These are phyloP conservation scores for Lonchura striata DNA, from an alignment of 2,113 vertebrate genomes.

Conservation along the genomic window DNA sequence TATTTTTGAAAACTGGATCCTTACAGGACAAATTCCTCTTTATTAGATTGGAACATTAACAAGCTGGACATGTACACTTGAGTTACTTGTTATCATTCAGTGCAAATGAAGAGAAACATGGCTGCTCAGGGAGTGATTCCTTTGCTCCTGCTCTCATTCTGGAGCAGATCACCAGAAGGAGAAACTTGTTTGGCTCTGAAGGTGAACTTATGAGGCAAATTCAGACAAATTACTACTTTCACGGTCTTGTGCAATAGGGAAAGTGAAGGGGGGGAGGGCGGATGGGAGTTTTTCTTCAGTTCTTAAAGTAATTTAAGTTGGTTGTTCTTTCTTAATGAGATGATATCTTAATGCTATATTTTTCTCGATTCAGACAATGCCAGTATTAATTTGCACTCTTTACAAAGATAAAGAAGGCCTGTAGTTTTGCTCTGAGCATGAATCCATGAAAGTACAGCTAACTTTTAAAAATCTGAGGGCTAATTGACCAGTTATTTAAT, in stretches of 20 bases:
- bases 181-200: neutral
- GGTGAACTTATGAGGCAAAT: neutral
- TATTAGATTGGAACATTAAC: neutral
- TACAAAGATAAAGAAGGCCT: neutral
- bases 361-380: neutral
- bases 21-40: neutral
- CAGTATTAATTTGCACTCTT: neutral
- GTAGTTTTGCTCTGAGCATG: neutral
- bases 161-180: neutral
- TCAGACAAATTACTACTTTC: neutral
- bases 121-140: neutral
- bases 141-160: neutral
- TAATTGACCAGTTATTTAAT: neutral
- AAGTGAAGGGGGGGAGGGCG: fast-evolving
- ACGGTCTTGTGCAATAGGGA: neutral
- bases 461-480: neutral
- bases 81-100: neutral
- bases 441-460: neutral
- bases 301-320: neutral
- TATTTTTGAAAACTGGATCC: neutral
- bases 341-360: neutral
- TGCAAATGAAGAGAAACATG: neutral
- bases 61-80: neutral
- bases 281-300: fast-evolving
- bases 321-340: neutral